Evolutionary conservation across 2,797 vertebrate species (phyloP), one percentile per base, ranked within the genome.

Genomic region (Monodelphis domestica): DNA sequence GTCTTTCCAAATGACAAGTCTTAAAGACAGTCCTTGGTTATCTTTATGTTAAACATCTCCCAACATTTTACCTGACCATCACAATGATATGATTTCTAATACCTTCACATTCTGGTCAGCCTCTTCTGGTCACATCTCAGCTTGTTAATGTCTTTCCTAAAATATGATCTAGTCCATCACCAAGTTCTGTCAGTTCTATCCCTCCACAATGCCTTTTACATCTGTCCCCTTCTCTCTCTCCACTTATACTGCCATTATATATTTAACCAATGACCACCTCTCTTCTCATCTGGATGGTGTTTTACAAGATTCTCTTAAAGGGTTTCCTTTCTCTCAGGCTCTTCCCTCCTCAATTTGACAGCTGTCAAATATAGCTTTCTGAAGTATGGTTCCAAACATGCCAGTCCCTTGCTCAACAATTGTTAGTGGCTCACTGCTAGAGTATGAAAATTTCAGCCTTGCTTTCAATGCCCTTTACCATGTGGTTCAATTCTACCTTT

Each of bases 1-100:
- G 38, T 21, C 45, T 38, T 45, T 78, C n/a, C 38, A 38, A 45
- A 95, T 95, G 96, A 95, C 89, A 55, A 54, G 96, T 96, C 95
- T 94, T 95, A 91, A 55, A 45, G 90, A 6, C 54, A 33, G 38
- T 90, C 12, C 5, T 87, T 55, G 14, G 5, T 78, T 15, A 14
- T 53, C 30, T 33, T 30, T 29, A 12, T 89, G 0, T 51, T 10
- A 45, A 51, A 89, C 2, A 50, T 29, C 53, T 91, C 91, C 29
- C 26, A 1, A 53, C 59, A 30, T n/a, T 88, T 84, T 54, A 88
- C 63, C 55, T 53, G 0, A 2, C 33, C 38, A 9, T 21, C 12
- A 5, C 50, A 28, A 6, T 51, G 5, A 70, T 70, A 30, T 26
- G 1, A 70, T 15, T 70, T 70, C n/a, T 70, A 70, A 70, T 70